These are phyloP conservation scores for Rhogogaster chlorosoma DNA, from an alignment of 2,888 invertebrate species.

Conservation along the genomic window DNA sequence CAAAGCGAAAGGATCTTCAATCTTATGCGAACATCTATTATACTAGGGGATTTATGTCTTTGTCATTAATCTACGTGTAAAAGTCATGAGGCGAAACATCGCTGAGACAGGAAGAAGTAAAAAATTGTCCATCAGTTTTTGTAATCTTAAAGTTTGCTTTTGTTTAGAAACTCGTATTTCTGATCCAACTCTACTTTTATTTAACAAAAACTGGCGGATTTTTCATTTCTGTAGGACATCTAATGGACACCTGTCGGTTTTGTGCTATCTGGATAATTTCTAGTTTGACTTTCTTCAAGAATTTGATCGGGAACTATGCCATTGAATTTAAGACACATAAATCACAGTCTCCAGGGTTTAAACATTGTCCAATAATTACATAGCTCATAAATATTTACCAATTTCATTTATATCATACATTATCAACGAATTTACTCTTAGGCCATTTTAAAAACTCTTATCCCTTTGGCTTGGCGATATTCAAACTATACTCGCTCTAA, in stretches of 20 bases:
- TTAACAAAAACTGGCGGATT: too few species aligned
- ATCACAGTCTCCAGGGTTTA: background rate
- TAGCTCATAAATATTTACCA: background rate
- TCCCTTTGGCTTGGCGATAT: constrained; percentile 25
- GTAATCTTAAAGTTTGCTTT: too few species aligned
- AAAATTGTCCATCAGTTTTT: too few species aligned
- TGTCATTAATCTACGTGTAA: background rate
- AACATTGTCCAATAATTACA: constrained; percentile 22
- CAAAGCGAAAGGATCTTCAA: background rate
- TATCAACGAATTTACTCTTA: constrained; percentile 19
- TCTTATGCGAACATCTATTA: background rate
- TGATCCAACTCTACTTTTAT: too few species aligned
- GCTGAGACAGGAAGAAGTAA: too few species aligned
- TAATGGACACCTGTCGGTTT: too few species aligned
- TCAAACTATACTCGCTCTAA: background rate
- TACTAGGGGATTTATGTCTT: background rate
- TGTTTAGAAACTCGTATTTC: too few species aligned
- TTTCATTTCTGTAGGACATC: too few species aligned
- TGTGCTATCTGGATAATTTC: too few species aligned
- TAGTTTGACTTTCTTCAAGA: background rate
- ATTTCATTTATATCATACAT: background rate
- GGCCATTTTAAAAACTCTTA: constrained; percentile 24
- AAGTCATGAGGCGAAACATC: background rate
- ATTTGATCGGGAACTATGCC: background rate
- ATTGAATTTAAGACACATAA: constrained; percentile 29